phyloP scores from a whole-genome alignment of 2,888 invertebrate genomes.

The Diplolepis rosae region DNA sequence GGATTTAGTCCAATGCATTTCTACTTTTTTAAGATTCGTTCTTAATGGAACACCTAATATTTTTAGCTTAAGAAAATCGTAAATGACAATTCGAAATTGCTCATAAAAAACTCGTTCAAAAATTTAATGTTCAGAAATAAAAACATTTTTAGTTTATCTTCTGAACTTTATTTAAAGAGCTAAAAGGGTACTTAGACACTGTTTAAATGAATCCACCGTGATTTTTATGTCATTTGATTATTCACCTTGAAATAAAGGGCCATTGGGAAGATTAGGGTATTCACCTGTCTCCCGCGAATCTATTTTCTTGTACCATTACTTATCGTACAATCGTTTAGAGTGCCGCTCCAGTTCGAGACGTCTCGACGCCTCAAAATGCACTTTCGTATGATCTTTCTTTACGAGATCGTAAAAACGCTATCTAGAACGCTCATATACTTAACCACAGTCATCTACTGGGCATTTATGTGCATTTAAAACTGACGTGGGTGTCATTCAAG shows the following conservation, averaged over 20 bases:
- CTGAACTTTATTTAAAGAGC: not conserved
- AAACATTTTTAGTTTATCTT: not conserved
- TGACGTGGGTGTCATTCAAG: not conserved
- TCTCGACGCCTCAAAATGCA: conserved; percentile 22
- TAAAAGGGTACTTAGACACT: not conserved
- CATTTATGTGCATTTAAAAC: not conserved
- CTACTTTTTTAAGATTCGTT: too few relatives aligned
- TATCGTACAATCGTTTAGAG: conserved; percentile 59
- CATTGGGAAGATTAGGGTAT: not conserved
- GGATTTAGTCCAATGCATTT: too few relatives aligned
- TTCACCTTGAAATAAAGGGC: not conserved
- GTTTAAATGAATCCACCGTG: not conserved
- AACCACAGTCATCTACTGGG: not conserved
- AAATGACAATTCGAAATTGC: too few relatives aligned
- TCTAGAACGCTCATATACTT: not conserved
- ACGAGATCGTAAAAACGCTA: conserved; percentile 11
- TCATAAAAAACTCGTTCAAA: too few relatives aligned
- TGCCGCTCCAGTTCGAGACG: conserved; percentile 49
- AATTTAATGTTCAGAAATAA: not conserved
- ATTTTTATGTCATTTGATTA: too few relatives aligned
- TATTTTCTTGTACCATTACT: conserved; percentile 58
- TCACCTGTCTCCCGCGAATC: conserved; percentile 35
- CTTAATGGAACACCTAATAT: too few relatives aligned
- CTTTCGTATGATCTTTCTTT: not conserved
- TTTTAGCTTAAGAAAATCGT: too few relatives aligned